Evolutionary conservation across 2,888 invertebrate species (phyloP).

Genomic region (Sylvicola fuscatus): DNA sequence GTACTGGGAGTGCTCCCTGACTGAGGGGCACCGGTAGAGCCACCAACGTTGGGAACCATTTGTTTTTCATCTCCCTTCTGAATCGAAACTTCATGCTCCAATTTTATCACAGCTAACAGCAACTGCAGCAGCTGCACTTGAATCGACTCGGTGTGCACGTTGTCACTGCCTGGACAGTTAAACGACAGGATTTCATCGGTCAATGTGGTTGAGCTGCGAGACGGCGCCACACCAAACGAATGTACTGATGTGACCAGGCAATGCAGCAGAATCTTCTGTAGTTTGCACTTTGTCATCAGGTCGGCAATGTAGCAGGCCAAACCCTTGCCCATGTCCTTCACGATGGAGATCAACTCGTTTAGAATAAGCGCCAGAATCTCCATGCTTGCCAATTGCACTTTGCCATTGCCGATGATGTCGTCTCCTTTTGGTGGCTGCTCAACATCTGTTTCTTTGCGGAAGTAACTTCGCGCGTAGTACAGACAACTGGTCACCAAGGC

Average conservation of each 20-base stretch:
- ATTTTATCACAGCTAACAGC: conserved; percentile 46
- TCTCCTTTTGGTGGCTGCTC: conserved; percentile 35
- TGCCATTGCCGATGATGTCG: conserved; percentile 52
- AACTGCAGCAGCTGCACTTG: conserved; percentile 46
- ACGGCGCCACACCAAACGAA: conserved; percentile 25
- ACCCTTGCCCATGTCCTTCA: conserved; percentile 54
- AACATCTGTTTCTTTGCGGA: conserved; percentile 16
- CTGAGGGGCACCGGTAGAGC: conserved; percentile 10
- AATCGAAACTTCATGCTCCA: conserved; percentile 47
- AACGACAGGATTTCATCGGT: conserved; percentile 55
- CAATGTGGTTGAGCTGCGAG: conserved; percentile 31
- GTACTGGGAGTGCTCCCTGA: conserved; percentile 5
- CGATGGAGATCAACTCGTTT: conserved; percentile 48
- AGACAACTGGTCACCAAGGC: conserved; percentile 52
- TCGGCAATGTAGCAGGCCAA: conserved; percentile 59
- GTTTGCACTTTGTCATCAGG: conserved; percentile 50
- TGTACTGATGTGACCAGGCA: conserved; percentile 58
- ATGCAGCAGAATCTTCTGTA: conserved; percentile 58
- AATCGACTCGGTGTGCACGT: conserved; percentile 43
- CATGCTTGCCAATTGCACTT: conserved; percentile 54
- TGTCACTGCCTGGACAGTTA: conserved; percentile 43
- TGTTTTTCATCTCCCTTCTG: conserved; percentile 27
- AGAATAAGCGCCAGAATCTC: conserved; percentile 52
- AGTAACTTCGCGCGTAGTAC: conserved; percentile 59
- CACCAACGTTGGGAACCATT: not conserved